Conservation (phyloP, 2,113 vertebrate species). For the Xiphophorus couchianus region DNA sequence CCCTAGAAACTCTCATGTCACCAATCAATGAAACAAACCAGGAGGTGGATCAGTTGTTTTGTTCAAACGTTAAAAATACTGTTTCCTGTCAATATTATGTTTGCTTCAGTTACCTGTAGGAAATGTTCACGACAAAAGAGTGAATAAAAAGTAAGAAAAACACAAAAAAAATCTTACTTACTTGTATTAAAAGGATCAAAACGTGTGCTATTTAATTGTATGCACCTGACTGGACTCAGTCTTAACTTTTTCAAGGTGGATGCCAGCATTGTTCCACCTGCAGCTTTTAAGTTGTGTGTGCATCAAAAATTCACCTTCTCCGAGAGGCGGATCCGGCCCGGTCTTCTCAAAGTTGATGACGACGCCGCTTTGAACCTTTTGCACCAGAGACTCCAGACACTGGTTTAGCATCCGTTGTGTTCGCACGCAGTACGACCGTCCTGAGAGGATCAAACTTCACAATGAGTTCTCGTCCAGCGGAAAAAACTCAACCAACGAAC, state of each 20-base stretch:
- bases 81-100: background rate
- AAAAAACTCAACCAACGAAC: background rate
- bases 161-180: no score
- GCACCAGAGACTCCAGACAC: constrained; percentile 96
- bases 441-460: constrained; percentile 62
- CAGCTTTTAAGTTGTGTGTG: background rate
- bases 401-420: constrained; percentile 97
- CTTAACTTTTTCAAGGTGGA: background rate
- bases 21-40: no score
- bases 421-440: constrained; percentile 93
- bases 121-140: background rate
- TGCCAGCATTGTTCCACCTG: background rate
- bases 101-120: background rate
- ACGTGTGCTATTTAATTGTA: background rate
- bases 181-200: background rate
- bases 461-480: background rate
- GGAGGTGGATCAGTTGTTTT: no score
- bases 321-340: constrained; percentile 88
- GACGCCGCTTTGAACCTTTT: constrained; percentile 96
- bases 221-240: background rate
- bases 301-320: constrained; percentile 62
- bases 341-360: constrained; percentile 98
- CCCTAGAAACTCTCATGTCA: no score
- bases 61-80: no score
- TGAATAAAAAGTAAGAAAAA: no score